These are phyloP conservation scores for Euphydryas editha DNA, from an alignment of 2,888 invertebrate species.

Conservation along the genomic window DNA sequence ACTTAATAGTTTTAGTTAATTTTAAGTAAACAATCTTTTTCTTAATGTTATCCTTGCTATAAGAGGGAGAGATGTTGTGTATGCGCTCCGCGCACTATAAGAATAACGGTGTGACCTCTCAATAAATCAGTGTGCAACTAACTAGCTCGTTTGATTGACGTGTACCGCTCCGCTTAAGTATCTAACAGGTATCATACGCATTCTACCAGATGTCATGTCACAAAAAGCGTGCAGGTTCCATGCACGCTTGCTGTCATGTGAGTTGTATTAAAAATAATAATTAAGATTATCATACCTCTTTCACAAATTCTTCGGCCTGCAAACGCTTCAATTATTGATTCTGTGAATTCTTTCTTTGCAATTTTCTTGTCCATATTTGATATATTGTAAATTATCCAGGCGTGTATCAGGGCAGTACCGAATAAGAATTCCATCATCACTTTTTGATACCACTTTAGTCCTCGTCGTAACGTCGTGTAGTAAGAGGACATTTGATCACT, in stretches of 20 bases:
- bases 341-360: conserved; percentile 24
- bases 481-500: conserved; percentile 26
- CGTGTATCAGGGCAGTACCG: conserved; percentile 31
- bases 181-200: too few species aligned
- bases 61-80: too few species aligned
- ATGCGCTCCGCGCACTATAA: too few species aligned
- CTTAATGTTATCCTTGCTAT: too few species aligned
- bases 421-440: conserved; percentile 35
- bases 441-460: conserved; percentile 30
- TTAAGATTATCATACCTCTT: conserved; percentile 12
- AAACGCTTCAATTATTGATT: conserved; percentile 34
- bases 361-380: neutral
- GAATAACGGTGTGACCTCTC: too few species aligned
- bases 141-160: too few species aligned
- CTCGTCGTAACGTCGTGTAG: conserved; percentile 18
- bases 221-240: neutral
- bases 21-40: too few species aligned
- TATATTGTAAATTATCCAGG: conserved; percentile 35
- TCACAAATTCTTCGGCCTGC: conserved; percentile 24
- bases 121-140: too few species aligned
- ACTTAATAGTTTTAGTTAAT: too few species aligned
- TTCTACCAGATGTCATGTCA: neutral
- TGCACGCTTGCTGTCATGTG: neutral
- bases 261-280: conserved; percentile 9
- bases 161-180: too few species aligned